Percentiles rank a stretch among this genome's conserved stretches.
These are phyloP conservation scores for Coendou prehensilis DNA, from an alignment of 2,797 vertebrate species.

Conservation along the genomic window DNA sequence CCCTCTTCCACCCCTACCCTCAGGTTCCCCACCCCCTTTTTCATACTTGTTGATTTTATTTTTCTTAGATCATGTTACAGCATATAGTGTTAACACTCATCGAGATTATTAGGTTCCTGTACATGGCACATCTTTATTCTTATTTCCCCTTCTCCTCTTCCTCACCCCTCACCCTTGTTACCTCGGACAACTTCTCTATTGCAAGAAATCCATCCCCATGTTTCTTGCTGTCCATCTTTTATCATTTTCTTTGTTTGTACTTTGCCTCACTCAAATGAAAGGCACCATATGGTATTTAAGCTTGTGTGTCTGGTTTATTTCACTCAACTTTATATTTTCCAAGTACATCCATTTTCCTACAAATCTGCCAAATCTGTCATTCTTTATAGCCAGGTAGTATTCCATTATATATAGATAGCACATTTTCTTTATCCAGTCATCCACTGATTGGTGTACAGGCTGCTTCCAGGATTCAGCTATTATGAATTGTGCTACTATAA, in stretches of 20 bases:
- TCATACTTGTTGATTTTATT: neutral
- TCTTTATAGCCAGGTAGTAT: neutral
- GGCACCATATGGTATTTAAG: neutral
- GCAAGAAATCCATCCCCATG: neutral
- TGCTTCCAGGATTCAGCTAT: neutral
- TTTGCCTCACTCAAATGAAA: neutral
- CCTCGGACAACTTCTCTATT: neutral
- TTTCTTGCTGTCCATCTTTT: neutral
- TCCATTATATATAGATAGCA: neutral
- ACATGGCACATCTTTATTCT: neutral
- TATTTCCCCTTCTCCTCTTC: neutral
- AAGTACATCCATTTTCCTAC: neutral
- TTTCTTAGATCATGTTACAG: neutral
- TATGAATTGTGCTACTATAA: neutral
- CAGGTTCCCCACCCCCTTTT: neutral
- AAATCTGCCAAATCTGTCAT: neutral
- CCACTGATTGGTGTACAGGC: neutral
- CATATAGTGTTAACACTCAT: neutral
- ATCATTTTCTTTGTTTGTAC: neutral
- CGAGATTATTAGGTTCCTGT: neutral
- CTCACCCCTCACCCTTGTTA: neutral
- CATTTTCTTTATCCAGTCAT: neutral
- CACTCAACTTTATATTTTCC: neutral
- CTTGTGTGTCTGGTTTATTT: neutral
- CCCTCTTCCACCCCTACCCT: rapidly evolving